Evolutionary conservation across 2,888 invertebrate species (phyloP).

Genomic region (Acanthosepion pharaonis): DNA sequence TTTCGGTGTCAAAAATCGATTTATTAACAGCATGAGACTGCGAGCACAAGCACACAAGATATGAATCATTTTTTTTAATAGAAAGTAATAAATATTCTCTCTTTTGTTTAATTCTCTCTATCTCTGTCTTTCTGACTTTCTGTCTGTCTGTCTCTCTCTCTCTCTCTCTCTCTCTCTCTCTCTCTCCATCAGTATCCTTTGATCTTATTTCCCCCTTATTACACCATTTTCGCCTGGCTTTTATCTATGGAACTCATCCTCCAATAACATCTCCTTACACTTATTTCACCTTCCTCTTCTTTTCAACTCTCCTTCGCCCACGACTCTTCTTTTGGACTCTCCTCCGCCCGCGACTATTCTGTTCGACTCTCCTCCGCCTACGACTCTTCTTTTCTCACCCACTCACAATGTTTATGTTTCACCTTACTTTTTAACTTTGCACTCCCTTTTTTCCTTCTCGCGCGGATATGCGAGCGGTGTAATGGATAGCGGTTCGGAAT

Average conservation of each 20-base stretch:
- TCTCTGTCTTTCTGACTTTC: not conserved
- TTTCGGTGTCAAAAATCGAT: not conserved
- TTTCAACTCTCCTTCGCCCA: not conserved
- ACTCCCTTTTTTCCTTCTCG: too few species aligned
- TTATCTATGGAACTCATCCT: too few species aligned
- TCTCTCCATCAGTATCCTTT: not conserved
- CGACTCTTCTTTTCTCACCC: too few species aligned
- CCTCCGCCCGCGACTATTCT: too few species aligned
- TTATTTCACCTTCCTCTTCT: not conserved
- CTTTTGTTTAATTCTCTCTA: not conserved
- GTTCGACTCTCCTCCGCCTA: too few species aligned
- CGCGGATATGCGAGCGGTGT: too few species aligned
- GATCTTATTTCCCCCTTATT: too few species aligned
- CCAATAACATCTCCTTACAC: too few species aligned
- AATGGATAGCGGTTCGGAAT: too few species aligned
- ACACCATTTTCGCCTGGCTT: too few species aligned
- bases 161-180: not conserved
- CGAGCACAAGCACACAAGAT: not conserved
- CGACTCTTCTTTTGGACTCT: not conserved
- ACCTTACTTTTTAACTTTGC: too few species aligned
- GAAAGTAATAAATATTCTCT: not conserved
- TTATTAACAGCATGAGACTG: not conserved
- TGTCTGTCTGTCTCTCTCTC: not conserved
- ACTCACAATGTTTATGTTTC: too few species aligned
- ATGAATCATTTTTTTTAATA: conserved; percentile 33